Evolutionary conservation across 2,888 invertebrate genomes (phyloP).

Genomic region (Zaprionus lineosus): DNA sequence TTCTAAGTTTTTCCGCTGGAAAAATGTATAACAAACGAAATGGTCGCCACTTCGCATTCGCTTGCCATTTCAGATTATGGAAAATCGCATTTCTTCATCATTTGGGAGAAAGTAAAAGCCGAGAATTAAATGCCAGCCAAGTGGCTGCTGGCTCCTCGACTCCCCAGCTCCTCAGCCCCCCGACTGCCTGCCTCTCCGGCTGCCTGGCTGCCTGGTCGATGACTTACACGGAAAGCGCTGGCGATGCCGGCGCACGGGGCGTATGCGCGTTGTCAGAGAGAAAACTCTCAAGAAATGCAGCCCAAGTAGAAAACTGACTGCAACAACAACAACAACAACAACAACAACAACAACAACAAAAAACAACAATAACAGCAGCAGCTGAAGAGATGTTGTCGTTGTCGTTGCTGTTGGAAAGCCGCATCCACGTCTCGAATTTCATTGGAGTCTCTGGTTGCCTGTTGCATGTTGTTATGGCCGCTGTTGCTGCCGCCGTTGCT

Average conservation of each 20-base stretch:
- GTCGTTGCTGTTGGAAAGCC: slow-evolving; percentile 57
- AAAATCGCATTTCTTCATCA: slow-evolving; percentile 60
- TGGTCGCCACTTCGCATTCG: slow-evolving; percentile 20
- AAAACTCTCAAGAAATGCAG: slow-evolving; percentile 63
- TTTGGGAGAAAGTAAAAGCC: slow-evolving; percentile 79
- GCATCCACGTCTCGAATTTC: slow-evolving; percentile 58
- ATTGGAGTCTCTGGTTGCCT: slow-evolving; percentile 47
- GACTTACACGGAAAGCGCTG: slow-evolving; percentile 56
- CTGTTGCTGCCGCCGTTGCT: slow-evolving; percentile 21
- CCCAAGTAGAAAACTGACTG: slow-evolving; percentile 54
- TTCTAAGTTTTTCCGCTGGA: slow-evolving; percentile 60
- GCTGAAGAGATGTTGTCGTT: too few relatives aligned
- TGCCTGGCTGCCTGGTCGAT: slow-evolving; percentile 61
- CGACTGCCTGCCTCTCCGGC: slow-evolving; percentile 16
- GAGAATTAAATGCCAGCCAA: slow-evolving; percentile 71
- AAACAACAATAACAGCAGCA: too few relatives aligned
- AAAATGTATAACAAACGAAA: slow-evolving; percentile 58
- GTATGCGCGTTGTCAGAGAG: slow-evolving; percentile 71
- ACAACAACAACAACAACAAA: too few relatives aligned
- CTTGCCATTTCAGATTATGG: slow-evolving; percentile 40
- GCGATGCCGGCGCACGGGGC: slow-evolving; percentile 52
- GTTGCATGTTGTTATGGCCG: slow-evolving; percentile 4
- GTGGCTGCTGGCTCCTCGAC: slow-evolving; percentile 11
- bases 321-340: slow-evolving; percentile 36
- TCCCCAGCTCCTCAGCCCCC: too few relatives aligned